Base-by-base conservation (phyloP, 2,888 invertebrate species). In the Chirona hameri region DNA sequence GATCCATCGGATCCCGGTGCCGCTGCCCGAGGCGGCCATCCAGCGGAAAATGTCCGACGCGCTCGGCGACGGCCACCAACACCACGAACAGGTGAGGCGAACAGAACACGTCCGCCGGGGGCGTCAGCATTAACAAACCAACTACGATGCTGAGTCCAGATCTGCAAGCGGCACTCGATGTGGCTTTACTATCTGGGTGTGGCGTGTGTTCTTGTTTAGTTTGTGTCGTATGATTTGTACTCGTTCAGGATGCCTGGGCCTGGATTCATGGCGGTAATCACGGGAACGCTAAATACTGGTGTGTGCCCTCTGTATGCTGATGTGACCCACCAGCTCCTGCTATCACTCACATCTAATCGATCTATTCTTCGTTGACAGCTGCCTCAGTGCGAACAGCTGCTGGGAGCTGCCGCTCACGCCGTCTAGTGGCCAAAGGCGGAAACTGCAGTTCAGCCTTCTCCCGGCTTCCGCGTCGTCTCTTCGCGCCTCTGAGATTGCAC, bases 1-100 rank as follows among this genome's bases (percentile, higher is more conserved):
- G 21, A 91, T 93, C 82, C 90, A 91, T 81, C 91, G 89, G n/a
- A 24, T 79, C 21, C 9, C 79, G 14, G 79, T 18, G 3, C 57
- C 79, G 46, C 7, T 12, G 46, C 21, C 39, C 21, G 46, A 9
- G 46, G 79, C 10, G 46, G 39, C 3, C 79, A 10, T 9, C 9
- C 21, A 31, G 4, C 24, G 79, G 46, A 31, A 31, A 4, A 79
- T n/a, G 69, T 10, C 69, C 15, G 69, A 27, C 0, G 29, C 69
- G 14, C 69, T 29, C 14, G 69, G 29, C 27, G 69, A 1, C 69
- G 29, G 9, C 15, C 29, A 10, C 14, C 29, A n/a, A 9, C 14
- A 12, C 29, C 69, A 69, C 29, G 48, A 48, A 48, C 69, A 69
- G 69, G 69, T 69, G 69, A 69, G 69, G 65, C 0, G 65, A 57